phyloP scores from a whole-genome alignment of 2,888 invertebrate genomes.

The Dolomedes plantarius region DNA sequence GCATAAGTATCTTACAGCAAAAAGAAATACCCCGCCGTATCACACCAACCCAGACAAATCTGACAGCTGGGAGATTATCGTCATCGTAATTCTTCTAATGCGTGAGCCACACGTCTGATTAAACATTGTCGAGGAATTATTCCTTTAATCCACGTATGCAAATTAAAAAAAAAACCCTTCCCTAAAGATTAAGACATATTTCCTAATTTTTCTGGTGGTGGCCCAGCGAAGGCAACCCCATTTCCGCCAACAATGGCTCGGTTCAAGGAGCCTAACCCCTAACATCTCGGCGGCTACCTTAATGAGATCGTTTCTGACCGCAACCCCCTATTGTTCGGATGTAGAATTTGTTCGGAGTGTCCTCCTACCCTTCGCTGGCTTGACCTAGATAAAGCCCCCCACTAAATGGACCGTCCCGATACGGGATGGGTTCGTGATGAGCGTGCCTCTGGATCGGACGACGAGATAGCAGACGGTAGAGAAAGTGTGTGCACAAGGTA shows the following conservation, averaged over 20 bases:
- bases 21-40: neutral
- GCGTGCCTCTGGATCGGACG: constrained; percentile 24
- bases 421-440: constrained; percentile 45
- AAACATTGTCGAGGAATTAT: neutral
- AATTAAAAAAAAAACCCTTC: neutral
- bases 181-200: neutral
- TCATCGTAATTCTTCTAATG: neutral
- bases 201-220: neutral
- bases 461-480: no score
- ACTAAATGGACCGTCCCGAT: constrained; percentile 12
- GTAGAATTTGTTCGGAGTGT: constrained; percentile 50
- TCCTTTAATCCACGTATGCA: neutral
- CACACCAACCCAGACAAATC: neutral
- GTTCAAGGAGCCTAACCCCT: constrained; percentile 64
- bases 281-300: constrained; percentile 47
- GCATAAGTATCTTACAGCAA: neutral
- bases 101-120: neutral
- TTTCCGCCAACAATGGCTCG: constrained; percentile 43
- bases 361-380: constrained; percentile 47
- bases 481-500: neutral
- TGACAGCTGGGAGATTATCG: neutral
- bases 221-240: neutral
- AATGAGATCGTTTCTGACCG: constrained; percentile 54
- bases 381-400: constrained; percentile 57
- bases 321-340: constrained; percentile 54